Evolutionary conservation across 2,888 invertebrate species (phyloP).

Genomic region (Pammene fasciana): DNA sequence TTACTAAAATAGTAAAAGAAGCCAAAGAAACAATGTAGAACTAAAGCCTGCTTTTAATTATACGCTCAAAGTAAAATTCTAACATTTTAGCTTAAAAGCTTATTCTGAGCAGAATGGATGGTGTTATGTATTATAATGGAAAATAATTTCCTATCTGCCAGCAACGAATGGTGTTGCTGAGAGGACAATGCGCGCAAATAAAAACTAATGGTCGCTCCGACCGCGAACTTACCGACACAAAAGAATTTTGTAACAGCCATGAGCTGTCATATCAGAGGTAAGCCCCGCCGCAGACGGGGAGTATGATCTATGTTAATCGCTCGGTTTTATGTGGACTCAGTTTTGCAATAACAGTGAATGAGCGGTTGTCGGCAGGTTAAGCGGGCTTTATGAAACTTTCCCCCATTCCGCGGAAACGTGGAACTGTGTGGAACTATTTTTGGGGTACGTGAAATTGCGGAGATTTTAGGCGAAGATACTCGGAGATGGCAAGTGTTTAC

Average conservation of each 20-base stretch:
- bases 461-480: conserved; percentile 28
- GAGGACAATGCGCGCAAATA: conserved; percentile 72
- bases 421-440: conserved; percentile 40
- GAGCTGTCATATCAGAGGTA: conserved; percentile 64
- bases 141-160: conserved; percentile 68
- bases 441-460: conserved; percentile 29
- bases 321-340: conserved; percentile 62
- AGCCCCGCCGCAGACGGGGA: conserved; percentile 48
- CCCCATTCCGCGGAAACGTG: conserved; percentile 28
- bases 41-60: conserved; percentile 32
- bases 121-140: conserved; percentile 55
- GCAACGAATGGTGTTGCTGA: conserved; percentile 50
- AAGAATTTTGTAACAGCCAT: conserved; percentile 53
- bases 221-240: conserved; percentile 54
- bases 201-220: conserved; percentile 66
- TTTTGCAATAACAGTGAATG: conserved; percentile 66
- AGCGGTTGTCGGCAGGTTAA: conserved; percentile 56
- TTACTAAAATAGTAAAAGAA: conserved; percentile 14
- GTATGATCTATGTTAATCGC: conserved; percentile 68
- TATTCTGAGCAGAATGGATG: conserved; percentile 36
- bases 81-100: conserved; percentile 41
- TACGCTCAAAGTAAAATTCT: conserved; percentile 33
- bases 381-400: conserved; percentile 58
- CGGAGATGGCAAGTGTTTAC: neutral
- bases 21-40: conserved; percentile 31